phyloP scores from a whole-genome alignment of 2,113 vertebrate species.

The Tautogolabrus adspersus region DNA sequence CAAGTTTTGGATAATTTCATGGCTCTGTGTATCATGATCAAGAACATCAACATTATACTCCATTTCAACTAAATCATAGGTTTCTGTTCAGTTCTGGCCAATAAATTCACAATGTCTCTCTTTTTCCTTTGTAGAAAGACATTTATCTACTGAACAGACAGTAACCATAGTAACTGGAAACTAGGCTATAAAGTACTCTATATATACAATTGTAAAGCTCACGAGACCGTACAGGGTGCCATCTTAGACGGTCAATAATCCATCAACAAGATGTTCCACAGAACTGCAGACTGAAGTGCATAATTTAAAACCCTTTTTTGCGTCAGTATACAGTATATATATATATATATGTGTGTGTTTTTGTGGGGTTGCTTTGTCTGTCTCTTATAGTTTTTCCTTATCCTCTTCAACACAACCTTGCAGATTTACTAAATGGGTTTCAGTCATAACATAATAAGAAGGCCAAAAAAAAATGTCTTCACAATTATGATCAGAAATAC shows the following conservation, averaged over 20 bases:
- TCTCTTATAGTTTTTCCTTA: not conserved
- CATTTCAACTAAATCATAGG: constrained; percentile 10
- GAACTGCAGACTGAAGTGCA: not conserved
- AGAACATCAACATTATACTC: constrained; percentile 7
- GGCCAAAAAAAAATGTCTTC: too few species aligned
- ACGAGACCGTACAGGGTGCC: constrained; percentile 1
- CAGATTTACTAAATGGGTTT: too few species aligned
- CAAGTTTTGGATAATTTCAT: too few species aligned
- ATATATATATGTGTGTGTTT: not conserved
- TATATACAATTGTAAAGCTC: constrained; percentile 58
- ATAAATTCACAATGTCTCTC: not conserved
- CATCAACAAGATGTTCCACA: not conserved
- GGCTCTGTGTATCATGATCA: too few species aligned
- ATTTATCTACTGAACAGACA: constrained; percentile 15
- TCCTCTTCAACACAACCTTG: too few species aligned
- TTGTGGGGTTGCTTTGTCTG: not conserved
- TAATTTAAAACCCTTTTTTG: not conserved
- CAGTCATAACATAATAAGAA: too few species aligned
- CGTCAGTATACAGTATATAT: not conserved
- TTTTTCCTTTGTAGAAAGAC: constrained; percentile 16
- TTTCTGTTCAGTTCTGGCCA: constrained; percentile 19
- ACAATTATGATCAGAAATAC: too few species aligned
- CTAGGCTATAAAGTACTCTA: constrained; percentile 62
- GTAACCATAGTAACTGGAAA: constrained; percentile 78
- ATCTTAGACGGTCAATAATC: constrained; percentile 34